Base-by-base conservation (phyloP, 2,113 vertebrate species). In the Actenoides hombroni region DNA sequence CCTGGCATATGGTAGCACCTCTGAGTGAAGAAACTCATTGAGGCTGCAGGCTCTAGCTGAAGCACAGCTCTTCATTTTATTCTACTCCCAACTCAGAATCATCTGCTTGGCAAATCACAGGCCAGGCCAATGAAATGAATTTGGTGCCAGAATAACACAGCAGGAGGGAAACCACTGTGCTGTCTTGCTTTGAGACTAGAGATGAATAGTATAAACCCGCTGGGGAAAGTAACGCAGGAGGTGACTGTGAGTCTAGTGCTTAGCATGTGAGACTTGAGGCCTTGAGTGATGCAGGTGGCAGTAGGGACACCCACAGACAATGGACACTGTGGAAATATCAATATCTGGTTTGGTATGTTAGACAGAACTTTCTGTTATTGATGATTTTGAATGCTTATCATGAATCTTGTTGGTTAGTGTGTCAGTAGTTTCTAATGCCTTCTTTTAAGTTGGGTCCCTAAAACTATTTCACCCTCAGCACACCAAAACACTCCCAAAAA, bases 201-300 rank as follows among this genome's bases (percentile, higher is more conserved):
- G 18, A 24, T 4, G 0, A 13, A 8, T 12, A 14, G n/a, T 75
- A 15, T 37, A 35, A 11, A 35, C 8, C 3, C 4, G 20, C 17
- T 5, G 6, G 24, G 7, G 4, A 83, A 40, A 44, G 65, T 9
- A 24, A 61, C 19, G 44, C 28, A 28, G 25, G n/a, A 88, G 28
- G 11, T 42, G 17, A 11, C n/a, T n/a, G 31, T 11, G 16, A 48
- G n/a, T 21, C 39, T 65, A 1, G 0, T 42, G n/a, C 59, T 85
- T 18, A 49, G 29, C 1, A 1, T 46, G 11, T 33, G 37, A 80
- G 26, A 24, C 24, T 26, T 80, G 33, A 39, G 10, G 2, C 37
- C 37, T 37, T 37, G 7, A 6, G 4, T 31, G 12, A 37, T 16
- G 46, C 23, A 25, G 37, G 29, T 44, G 37, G 18, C 53, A 48